Percentiles rank a stretch among this genome's conserved stretches.
These are phyloP conservation scores for Odontamblyopus lacepedii DNA, from an alignment of 2,797 vertebrate species.

Conservation along the genomic window DNA sequence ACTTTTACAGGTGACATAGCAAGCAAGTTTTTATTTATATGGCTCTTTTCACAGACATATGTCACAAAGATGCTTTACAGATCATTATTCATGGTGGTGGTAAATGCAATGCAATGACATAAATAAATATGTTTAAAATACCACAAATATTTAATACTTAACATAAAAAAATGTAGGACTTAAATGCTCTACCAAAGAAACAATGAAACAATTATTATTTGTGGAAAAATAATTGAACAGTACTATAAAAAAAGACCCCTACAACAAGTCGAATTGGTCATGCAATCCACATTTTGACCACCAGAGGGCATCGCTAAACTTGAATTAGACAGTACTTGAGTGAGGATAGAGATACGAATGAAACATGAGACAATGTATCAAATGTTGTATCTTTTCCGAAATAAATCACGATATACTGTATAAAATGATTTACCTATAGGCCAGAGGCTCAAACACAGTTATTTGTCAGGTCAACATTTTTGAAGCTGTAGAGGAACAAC, in stretches of 20 bases:
- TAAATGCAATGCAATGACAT: too few species aligned
- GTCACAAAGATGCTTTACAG: too few species aligned
- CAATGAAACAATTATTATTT: neutral
- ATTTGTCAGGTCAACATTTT: conserved; percentile 38
- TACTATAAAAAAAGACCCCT: too few species aligned
- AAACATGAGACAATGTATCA: conserved; percentile 45
- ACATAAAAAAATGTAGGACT: neutral
- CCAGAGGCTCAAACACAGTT: conserved; percentile 9
- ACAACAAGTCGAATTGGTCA: neutral
- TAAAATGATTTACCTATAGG: conserved; percentile 39
- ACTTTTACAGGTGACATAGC: neutral
- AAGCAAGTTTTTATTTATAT: too few species aligned
- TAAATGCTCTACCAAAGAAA: neutral
- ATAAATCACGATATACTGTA: conserved; percentile 1
- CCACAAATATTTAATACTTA: too few species aligned
- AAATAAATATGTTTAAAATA: neutral
- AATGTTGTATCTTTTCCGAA: conserved; percentile 25
- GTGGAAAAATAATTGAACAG: neutral
- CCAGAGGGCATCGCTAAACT: conserved; percentile 19
- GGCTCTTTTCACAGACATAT: too few species aligned
- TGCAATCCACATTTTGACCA: conserved; percentile 19
- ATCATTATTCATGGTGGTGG: too few species aligned
- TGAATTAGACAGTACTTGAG: neutral
- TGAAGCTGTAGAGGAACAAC: conserved; percentile 6
- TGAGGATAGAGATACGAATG: conserved; percentile 15